Conservation (phyloP, 2,113 vertebrate genomes). For the Tinamus guttatus region DNA sequence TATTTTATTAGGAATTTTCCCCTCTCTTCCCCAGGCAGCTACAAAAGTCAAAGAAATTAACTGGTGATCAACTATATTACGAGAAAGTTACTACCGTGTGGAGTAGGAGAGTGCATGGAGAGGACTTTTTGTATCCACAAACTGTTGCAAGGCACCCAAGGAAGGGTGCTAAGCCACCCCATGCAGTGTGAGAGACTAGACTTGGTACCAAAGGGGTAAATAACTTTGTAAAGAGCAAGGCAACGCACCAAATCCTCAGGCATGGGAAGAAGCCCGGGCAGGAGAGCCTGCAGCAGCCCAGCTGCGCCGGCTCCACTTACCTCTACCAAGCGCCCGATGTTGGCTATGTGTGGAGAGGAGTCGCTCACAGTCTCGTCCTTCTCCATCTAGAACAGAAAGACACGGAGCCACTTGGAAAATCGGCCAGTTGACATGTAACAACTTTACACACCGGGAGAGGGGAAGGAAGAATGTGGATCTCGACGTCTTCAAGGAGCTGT, state of each 20-base stretch:
- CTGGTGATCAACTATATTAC: too few relatives aligned
- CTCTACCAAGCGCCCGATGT: constrained; percentile 97
- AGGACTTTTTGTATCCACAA: background rate
- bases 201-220: accelerated
- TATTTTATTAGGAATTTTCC: background rate
- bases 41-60: background rate
- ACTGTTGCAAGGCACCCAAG: background rate
- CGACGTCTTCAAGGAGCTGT: background rate
- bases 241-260: accelerated
- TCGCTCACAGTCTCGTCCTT: constrained; percentile 97
- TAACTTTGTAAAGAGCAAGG: background rate
- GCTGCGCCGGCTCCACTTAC: constrained; percentile 74
- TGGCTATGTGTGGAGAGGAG: constrained; percentile 96
- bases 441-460: background rate
- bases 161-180: background rate
- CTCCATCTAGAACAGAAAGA: constrained; percentile 86
- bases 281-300: accelerated
- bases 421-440: accelerated
- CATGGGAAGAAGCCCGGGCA: accelerated
- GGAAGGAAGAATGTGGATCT: background rate
- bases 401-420: background rate
- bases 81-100: accelerated
- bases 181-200: accelerated
- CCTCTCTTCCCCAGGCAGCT: background rate
- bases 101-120: background rate